Conservation (phyloP, 2,113 vertebrate genomes). For the Ivindomyrus marchei region DNA sequence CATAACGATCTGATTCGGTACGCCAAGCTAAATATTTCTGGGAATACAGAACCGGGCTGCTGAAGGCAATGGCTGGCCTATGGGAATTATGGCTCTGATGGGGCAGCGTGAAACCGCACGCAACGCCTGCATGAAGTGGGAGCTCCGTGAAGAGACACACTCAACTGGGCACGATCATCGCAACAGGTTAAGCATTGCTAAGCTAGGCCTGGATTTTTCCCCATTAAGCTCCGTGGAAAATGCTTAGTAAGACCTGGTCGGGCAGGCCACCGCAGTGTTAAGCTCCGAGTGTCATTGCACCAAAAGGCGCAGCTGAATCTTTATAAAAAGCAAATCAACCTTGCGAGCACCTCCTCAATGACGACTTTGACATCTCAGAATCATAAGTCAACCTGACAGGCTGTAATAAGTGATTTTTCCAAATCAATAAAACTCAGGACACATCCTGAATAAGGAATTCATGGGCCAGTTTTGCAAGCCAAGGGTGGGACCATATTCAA, state of each 20-base stretch:
- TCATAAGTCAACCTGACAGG: not conserved
- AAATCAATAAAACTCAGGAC: not conserved
- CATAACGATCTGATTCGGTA: not conserved
- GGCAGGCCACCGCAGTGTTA: not conserved
- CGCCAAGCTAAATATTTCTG: conserved; percentile 19
- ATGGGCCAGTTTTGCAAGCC: not conserved
- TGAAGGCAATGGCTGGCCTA: not conserved
- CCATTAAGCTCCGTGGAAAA: conserved; percentile 8
- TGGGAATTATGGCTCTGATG: not conserved
- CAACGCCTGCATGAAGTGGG: not conserved
- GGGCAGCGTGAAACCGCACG: not conserved
- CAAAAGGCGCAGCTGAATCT: not conserved
- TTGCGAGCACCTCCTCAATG: not conserved
- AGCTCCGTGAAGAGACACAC: not conserved
- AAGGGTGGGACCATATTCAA: not conserved
- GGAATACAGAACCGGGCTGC: conserved; percentile 10
- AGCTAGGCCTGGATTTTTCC: conserved; percentile 18
- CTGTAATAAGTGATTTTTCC: not conserved
- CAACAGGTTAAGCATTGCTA: not conserved
- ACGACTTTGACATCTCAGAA: not conserved
- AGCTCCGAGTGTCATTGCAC: not conserved
- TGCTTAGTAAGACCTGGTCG: not conserved
- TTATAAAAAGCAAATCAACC: not conserved
- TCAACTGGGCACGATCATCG: not conserved
- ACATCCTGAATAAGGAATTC: not conserved